Evolutionary conservation across 2,797 vertebrate genomes (phyloP).

Genomic region (Chromis chromis): DNA sequence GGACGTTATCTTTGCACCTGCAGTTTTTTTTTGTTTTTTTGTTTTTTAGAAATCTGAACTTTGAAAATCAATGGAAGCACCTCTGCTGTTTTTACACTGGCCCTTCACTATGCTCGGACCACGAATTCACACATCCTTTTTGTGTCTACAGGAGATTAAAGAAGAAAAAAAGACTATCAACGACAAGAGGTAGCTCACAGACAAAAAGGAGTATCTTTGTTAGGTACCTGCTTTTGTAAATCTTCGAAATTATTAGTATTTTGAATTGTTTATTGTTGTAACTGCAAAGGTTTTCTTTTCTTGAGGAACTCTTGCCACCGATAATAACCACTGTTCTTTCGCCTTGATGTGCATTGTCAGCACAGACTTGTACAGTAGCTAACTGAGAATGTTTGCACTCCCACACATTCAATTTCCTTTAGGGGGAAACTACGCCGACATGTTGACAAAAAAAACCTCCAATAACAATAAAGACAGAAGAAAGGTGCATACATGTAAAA

Average conservation of each 20-base stretch:
- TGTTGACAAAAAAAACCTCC: conserved; percentile 34
- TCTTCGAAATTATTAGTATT: conserved; percentile 66
- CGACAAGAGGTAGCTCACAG: conserved; percentile 56
- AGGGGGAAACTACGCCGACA: conserved; percentile 36
- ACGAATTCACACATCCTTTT: conserved; percentile 51
- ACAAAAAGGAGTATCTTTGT: conserved; percentile 75
- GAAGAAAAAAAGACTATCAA: conserved; percentile 57
- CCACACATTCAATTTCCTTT: conserved; percentile 44
- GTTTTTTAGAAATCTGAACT: conserved; percentile 62
- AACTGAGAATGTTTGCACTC: conserved; percentile 64
- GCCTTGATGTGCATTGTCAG: conserved; percentile 67
- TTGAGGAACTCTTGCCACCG: conserved; percentile 49
- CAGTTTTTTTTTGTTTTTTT: conserved; percentile 40
- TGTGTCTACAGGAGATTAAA: conserved; percentile 60
- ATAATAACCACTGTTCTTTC: conserved; percentile 40
- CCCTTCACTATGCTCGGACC: conserved; percentile 53
- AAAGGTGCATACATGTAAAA: conserved; percentile 35
- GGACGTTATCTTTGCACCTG: conserved; percentile 77
- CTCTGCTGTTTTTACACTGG: conserved; percentile 62
- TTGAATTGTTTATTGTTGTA: conserved; percentile 64
- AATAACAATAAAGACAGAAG: conserved; percentile 24
- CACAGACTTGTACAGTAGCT: conserved; percentile 72
- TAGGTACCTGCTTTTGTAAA: conserved; percentile 77
- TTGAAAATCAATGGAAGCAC: conserved; percentile 70
- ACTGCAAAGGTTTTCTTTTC: conserved; percentile 36